Percentiles rank a stretch among this genome's conserved stretches.
phyloP scores from a whole-genome alignment of 1,140 invertebrate species.

The Microvelia longipes region DNA sequence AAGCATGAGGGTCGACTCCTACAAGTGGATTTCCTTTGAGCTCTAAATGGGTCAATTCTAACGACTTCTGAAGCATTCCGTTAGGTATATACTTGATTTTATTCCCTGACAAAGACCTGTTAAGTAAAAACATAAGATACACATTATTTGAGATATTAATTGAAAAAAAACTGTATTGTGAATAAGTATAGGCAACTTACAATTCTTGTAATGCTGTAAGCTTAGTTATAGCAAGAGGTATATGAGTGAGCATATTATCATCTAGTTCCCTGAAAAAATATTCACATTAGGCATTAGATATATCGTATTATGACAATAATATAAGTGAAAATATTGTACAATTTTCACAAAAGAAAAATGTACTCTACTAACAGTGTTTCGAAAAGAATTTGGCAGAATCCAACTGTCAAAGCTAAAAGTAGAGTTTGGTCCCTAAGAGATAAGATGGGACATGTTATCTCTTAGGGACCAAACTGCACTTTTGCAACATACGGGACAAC shows the following conservation, averaged over 20 bases:
- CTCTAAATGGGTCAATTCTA: conserved; percentile 44
- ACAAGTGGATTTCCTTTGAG: conserved; percentile 53
- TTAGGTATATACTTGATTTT: conserved; percentile 44
- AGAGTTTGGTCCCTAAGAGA: no score
- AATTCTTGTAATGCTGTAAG: conserved; percentile 49
- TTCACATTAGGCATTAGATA: conserved; percentile 8
- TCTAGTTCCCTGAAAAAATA: conserved; percentile 47
- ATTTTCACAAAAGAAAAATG: not conserved
- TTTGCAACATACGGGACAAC: no score
- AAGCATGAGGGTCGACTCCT: conserved; percentile 43
- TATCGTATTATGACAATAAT: not conserved
- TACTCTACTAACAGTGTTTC: no score
- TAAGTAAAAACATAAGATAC: conserved; percentile 13
- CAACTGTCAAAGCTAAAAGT: no score
- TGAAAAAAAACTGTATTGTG: no score
- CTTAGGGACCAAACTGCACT: no score
- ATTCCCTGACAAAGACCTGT: conserved; percentile 52
- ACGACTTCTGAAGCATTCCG: conserved; percentile 39
- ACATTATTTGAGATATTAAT: not conserved
- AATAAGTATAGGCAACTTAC: no score
- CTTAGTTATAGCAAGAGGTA: conserved; percentile 45
- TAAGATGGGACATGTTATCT: no score
- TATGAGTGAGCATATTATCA: conserved; percentile 49
- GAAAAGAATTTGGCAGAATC: no score
- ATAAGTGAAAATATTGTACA: no score